These are phyloP conservation scores for Xestia c-nigrum DNA, from an alignment of 2,888 invertebrate species.

Conservation along the genomic window DNA sequence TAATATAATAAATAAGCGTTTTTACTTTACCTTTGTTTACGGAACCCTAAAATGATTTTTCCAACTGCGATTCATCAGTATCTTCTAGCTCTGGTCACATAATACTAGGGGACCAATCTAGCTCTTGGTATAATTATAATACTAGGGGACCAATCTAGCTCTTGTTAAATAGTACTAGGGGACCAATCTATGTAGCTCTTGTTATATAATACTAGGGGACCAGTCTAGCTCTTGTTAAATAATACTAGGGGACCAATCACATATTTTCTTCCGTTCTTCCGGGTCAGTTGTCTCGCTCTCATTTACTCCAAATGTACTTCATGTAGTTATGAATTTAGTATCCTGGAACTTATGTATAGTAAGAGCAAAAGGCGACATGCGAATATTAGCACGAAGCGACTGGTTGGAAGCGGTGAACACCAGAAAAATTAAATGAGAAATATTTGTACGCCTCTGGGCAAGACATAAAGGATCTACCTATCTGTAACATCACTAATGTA, in stretches of 20 bases:
- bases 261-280: not conserved
- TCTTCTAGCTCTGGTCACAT: not conserved
- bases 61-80: not conserved
- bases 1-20: too few species aligned
- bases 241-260: not conserved
- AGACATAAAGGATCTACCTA: too few species aligned
- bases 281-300: not conserved
- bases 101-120: not conserved
- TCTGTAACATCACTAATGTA: too few species aligned
- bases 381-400: too few species aligned
- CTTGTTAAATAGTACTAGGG: not conserved
- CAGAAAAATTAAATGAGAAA: not conserved
- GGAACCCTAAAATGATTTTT: not conserved
- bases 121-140: not conserved
- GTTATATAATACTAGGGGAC: not conserved
- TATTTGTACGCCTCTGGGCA: too few species aligned
- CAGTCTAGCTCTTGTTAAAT: not conserved
- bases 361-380: too few species aligned
- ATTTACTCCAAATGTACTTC: not conserved
- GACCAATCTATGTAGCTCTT: too few species aligned
- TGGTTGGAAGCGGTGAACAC: too few species aligned
- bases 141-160: not conserved
- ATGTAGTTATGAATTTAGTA: not conserved
- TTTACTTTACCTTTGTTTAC: too few species aligned
- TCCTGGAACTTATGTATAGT: not conserved